Conservation (phyloP, 2,888 invertebrate species). For the Melipona bicolor region DNA sequence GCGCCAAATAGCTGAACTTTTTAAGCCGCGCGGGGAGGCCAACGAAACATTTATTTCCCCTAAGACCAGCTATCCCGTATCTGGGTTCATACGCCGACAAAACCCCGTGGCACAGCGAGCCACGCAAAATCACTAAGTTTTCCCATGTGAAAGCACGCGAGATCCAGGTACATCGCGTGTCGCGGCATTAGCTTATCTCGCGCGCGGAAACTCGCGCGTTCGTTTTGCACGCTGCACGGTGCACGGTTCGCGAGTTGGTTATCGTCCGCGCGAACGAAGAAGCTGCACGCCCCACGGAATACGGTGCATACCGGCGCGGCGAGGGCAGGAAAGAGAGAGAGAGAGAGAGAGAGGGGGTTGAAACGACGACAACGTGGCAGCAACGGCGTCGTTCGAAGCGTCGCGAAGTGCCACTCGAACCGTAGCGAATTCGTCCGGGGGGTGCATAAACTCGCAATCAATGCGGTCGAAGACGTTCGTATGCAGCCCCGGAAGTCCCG, state of each 20-base stretch:
- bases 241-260: not conserved
- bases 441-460: constrained; percentile 55
- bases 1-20: not conserved
- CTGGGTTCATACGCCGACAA: not conserved
- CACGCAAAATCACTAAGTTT: too few relatives aligned
- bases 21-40: too few relatives aligned
- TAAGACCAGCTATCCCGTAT: not conserved
- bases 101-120: not conserved
- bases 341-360: not conserved
- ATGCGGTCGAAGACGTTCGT: constrained; percentile 47
- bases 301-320: not conserved
- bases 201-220: not conserved
- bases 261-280: constrained; percentile 7
- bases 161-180: not conserved
- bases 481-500: constrained; percentile 4
- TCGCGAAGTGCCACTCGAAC: constrained; percentile 28
- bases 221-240: not conserved
- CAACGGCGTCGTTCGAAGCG: constrained; percentile 27
- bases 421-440: constrained; percentile 40
- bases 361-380: not conserved
- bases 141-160: not conserved
- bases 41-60: not conserved
- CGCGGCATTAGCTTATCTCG: constrained; percentile 15
- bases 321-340: not conserved
- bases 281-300: not conserved